Conservation (phyloP, 2,797 vertebrate genomes). For the Botia kubotai region DNA sequence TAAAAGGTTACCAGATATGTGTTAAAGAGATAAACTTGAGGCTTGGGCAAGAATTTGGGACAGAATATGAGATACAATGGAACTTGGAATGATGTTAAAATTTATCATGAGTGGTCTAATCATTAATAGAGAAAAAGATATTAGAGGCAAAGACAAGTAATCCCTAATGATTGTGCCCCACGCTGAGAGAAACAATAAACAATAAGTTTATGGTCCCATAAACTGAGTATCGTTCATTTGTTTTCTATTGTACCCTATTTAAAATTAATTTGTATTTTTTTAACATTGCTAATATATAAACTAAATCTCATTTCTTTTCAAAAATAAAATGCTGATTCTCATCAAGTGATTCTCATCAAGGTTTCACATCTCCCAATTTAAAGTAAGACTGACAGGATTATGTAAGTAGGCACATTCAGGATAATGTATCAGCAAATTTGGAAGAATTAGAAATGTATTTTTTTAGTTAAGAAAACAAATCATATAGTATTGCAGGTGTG, state of each 20-base stretch:
- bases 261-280: constrained; percentile 34
- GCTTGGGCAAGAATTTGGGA: constrained; percentile 12
- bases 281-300: constrained; percentile 32
- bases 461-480: constrained; percentile 23
- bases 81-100: background rate
- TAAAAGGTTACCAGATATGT: background rate
- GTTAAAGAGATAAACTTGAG: background rate
- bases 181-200: constrained; percentile 17
- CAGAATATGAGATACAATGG: background rate
- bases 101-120: constrained; percentile 10
- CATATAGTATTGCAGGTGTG: constrained; percentile 20
- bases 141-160: constrained; percentile 12
- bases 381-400: constrained; percentile 69
- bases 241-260: background rate
- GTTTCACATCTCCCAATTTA: constrained; percentile 57
- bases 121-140: background rate
- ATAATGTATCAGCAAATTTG: constrained; percentile 74
- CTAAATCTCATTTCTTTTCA: constrained; percentile 11
- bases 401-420: constrained; percentile 81
- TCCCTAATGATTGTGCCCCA: constrained; percentile 36
- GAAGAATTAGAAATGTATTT: constrained; percentile 72
- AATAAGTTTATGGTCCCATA: constrained; percentile 6
- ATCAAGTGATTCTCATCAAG: constrained; percentile 8
- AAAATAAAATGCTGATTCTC: constrained; percentile 33
- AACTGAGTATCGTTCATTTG: constrained; percentile 15